Base-by-base conservation (phyloP, 92 coral and sea anemone genomes). In the Parazoanthus atlanticus region DNA sequence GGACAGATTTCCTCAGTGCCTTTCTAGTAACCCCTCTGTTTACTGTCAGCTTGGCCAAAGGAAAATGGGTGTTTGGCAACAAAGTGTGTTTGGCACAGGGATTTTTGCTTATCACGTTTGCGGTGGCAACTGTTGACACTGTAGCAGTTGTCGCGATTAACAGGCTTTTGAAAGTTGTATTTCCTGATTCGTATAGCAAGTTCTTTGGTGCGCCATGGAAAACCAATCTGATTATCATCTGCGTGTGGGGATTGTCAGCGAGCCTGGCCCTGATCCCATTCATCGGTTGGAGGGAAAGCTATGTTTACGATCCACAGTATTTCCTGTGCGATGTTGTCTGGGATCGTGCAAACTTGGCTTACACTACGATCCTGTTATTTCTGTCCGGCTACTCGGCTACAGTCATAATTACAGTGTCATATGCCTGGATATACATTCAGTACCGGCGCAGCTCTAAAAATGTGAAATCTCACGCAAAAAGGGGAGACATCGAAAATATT, bases 1-100 rank as follows among this genome's bases (percentile, higher is more conserved):
- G 87, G 87, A 84, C 87, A 29, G 87, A 84, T 19, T 70, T 84
- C n/a, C 66, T 84, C 78, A 46, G 23, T 56, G 41, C 87, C 8
- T 74, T 72, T 15, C 34, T 49, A n/a, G 69, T 70, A 13, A 46
- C 23, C 33, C 87, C 87, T 29, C 38, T 84, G 7, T 84, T 69
- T 19, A 49, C 58, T 47, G 77, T 70, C 43, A 84, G 77, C 74
- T 32, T 70, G 19, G 78, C 87, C 25, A 84, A 84, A 3, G 87
- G 87, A 41, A 61, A 84, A 3, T 84, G 87, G 87, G 15, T 84
- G 6, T 70, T 84, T 28, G 77, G 87, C 38, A 46, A 70, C 25
- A 15, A 70, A 10, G 29, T 84, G 33, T 84, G 79, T 25, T 26
- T 43, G 67, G 6, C 40, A 19, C 78, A 84, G 19, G 87, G 87